These are phyloP conservation scores for Spilarctia lutea DNA, from an alignment of 2,888 invertebrate genomes.

Conservation along the genomic window DNA sequence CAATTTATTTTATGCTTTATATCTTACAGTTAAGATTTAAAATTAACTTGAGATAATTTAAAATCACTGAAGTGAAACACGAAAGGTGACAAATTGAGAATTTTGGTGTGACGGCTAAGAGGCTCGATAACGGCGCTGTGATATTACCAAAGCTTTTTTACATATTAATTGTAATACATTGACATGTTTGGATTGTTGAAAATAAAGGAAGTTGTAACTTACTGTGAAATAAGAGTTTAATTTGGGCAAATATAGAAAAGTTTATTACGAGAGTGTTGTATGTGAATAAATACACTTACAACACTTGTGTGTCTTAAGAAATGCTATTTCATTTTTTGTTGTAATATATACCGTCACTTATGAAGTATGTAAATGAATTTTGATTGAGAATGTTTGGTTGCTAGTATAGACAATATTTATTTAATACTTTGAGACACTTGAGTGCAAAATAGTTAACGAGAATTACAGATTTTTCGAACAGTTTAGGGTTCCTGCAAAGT, in stretches of 20 bases:
- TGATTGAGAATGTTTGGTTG: background rate
- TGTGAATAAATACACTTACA: too few species aligned
- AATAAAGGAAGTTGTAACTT: conserved; percentile 25
- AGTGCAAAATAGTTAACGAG: background rate
- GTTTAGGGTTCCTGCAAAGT: background rate
- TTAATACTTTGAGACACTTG: background rate
- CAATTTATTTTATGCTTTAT: conserved; percentile 42
- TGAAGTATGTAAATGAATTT: too few species aligned
- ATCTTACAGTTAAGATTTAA: conserved; percentile 32
- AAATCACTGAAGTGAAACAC: conserved; percentile 31
- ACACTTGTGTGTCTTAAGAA: background rate
- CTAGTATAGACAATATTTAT: background rate
- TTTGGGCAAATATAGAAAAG: conserved; percentile 36
- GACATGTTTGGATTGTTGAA: conserved; percentile 36
- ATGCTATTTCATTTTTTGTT: background rate
- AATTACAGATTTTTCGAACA: background rate
- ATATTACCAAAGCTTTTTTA: conserved; percentile 43
- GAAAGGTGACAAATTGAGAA: conserved; percentile 67
- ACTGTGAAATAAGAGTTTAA: conserved; percentile 30
- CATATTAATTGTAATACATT: conserved; percentile 47
- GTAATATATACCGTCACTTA: background rate
- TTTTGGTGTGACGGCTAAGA: conserved; percentile 57
- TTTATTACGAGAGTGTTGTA: background rate
- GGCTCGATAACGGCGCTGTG: conserved; percentile 48
- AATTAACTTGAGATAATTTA: conserved; percentile 20